Percentiles rank a stretch among this genome's conserved stretches.
Conservation (phyloP, 2,797 vertebrate genomes). For the Potorous gilbertii region DNA sequence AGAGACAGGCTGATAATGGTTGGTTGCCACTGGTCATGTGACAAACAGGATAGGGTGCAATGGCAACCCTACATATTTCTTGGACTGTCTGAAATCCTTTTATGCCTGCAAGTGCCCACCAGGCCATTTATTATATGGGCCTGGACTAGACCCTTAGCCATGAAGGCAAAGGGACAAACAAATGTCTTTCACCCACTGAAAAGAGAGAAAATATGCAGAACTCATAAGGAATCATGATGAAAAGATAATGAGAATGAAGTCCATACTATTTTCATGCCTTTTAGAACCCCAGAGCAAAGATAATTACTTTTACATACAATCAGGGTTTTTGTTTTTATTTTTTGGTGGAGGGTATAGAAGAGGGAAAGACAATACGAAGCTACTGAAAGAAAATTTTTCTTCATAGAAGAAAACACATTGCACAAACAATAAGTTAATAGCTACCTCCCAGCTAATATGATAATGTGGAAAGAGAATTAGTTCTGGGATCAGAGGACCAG, state of each 20-base stretch:
- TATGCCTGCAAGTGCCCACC: too few species aligned
- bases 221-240: not conserved
- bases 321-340: conserved; percentile 26
- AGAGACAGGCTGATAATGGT: too few species aligned
- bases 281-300: conserved; percentile 4
- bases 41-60: too few species aligned
- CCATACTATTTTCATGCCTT: not conserved
- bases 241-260: conserved; percentile 7
- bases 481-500: not conserved
- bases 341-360: not conserved
- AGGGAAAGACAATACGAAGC: not conserved
- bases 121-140: too few species aligned
- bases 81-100: too few species aligned
- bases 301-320: conserved; percentile 2
- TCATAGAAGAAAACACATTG: conserved; percentile 6
- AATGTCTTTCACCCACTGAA: not conserved
- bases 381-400: not conserved
- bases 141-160: not conserved
- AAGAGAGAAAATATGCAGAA: not conserved
- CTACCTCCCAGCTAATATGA: not conserved
- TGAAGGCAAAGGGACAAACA: not conserved
- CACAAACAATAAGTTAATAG: not conserved
- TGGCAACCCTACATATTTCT: too few species aligned
- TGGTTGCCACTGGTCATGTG: too few species aligned
- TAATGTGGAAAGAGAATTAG: not conserved